phyloP scores from a whole-genome alignment of 2,888 invertebrate genomes.

The Catocala nupta region DNA sequence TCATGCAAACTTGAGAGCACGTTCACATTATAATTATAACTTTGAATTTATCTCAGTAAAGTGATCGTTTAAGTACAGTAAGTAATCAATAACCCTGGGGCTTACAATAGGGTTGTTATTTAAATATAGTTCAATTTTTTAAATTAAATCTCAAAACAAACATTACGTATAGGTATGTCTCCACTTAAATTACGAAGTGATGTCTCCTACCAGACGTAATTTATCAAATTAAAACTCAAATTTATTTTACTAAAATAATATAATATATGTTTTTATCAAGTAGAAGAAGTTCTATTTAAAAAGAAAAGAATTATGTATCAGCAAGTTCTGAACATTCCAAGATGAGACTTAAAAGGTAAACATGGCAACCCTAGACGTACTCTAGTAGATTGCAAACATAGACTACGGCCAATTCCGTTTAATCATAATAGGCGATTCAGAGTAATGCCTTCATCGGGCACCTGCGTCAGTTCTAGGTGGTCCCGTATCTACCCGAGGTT shows the following conservation, averaged over 20 bases:
- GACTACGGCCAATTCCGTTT: slow-evolving; percentile 71
- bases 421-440: slow-evolving; percentile 81
- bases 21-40: slow-evolving; percentile 62
- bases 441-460: slow-evolving; percentile 84
- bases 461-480: slow-evolving; percentile 69
- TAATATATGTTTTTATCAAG: too few relatives aligned
- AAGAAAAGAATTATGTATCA: too few relatives aligned
- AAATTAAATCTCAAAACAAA: neutral
- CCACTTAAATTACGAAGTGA: too few relatives aligned
- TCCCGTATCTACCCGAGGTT: slow-evolving; percentile 46
- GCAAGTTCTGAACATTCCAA: too few relatives aligned
- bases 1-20: slow-evolving; percentile 51
- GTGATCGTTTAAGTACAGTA: slow-evolving; percentile 66
- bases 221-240: too few relatives aligned
- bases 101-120: slow-evolving; percentile 51
- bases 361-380: slow-evolving; percentile 52
- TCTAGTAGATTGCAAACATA: slow-evolving; percentile 79
- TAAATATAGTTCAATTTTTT: neutral
- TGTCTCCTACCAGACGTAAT: too few relatives aligned
- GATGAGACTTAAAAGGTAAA: too few relatives aligned
- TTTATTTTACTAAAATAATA: too few relatives aligned
- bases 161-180: neutral
- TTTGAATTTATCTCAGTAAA: slow-evolving; percentile 58
- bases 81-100: slow-evolving; percentile 76
- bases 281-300: too few relatives aligned